phyloP scores from a whole-genome alignment of 1,140 invertebrate genomes.

The Potamilus streckersoni region DNA sequence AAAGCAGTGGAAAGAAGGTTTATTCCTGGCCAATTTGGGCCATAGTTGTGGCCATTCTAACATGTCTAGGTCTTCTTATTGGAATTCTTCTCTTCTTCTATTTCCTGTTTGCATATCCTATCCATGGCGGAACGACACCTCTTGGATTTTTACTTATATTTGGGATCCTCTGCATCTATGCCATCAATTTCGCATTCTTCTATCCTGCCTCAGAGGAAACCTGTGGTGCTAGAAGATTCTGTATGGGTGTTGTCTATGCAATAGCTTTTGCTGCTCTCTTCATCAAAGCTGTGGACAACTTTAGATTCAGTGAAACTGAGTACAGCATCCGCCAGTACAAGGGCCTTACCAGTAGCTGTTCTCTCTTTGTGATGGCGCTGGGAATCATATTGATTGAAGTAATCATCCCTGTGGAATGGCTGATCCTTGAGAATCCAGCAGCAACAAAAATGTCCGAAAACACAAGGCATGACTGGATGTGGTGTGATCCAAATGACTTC shows the following conservation, averaged over 20 bases:
- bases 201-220: slow-evolving; percentile 62
- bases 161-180: slow-evolving; percentile 70
- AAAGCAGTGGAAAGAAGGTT: slow-evolving; percentile 25
- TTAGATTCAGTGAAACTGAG: slow-evolving; percentile 58
- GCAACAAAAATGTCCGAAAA: slow-evolving; percentile 34
- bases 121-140: slow-evolving; percentile 67
- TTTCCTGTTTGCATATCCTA: slow-evolving; percentile 68
- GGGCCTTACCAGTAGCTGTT: slow-evolving; percentile 55
- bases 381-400: slow-evolving; percentile 67
- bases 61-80: slow-evolving; percentile 60
- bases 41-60: slow-evolving; percentile 63
- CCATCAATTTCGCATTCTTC: slow-evolving; percentile 71
- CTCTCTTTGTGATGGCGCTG: slow-evolving; percentile 65
- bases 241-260: slow-evolving; percentile 69
- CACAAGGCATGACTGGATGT: slow-evolving; percentile 51
- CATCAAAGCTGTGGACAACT: slow-evolving; percentile 69
- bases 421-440: slow-evolving; percentile 49
- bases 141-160: slow-evolving; percentile 70
- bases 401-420: slow-evolving; percentile 60
- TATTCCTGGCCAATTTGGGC: slow-evolving; percentile 62
- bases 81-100: slow-evolving; percentile 66
- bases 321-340: slow-evolving; percentile 49
- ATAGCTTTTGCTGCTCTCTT: slow-evolving; percentile 68
- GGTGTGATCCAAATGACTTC: slow-evolving; percentile 54
- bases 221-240: slow-evolving; percentile 66